A percentile compares a stretch with the other conserved stretches of the same genome.
Evolutionary conservation across 2,797 vertebrate genomes (phyloP).

Genomic region (Serranus cabrilla): DNA sequence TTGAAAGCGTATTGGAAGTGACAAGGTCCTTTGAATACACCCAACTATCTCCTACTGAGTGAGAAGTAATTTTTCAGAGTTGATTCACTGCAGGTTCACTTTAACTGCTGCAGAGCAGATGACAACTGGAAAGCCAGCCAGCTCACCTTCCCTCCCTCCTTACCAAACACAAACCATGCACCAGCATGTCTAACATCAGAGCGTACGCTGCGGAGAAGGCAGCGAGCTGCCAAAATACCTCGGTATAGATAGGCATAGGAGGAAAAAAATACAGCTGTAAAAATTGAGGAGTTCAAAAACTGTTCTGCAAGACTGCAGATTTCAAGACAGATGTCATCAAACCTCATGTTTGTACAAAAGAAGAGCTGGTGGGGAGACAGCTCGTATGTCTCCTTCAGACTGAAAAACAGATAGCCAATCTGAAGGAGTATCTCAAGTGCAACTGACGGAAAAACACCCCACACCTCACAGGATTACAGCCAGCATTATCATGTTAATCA

Average conservation of each 20-base stretch:
- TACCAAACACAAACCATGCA: slow-evolving; percentile 48
- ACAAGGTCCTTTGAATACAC: slow-evolving; percentile 85
- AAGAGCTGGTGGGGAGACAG: slow-evolving; percentile 47
- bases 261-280: slow-evolving; percentile 35
- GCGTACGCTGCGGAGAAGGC: slow-evolving; percentile 24
- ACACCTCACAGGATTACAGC: slow-evolving; percentile 42
- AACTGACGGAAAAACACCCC: slow-evolving; percentile 38
- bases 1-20: slow-evolving; percentile 84
- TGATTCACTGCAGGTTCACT: slow-evolving; percentile 78
- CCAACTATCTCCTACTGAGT: slow-evolving; percentile 75
- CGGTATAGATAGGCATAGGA: slow-evolving; percentile 22
- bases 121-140: slow-evolving; percentile 58
- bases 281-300: slow-evolving; percentile 43
- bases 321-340: slow-evolving; percentile 60
- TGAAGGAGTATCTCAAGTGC: slow-evolving; percentile 16
- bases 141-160: slow-evolving; percentile 48
- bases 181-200: slow-evolving; percentile 36
- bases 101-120: slow-evolving; percentile 73
- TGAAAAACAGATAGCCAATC: slow-evolving; percentile 31
- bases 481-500: slow-evolving; percentile 55
- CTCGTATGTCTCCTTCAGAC: slow-evolving; percentile 35
- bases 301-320: slow-evolving; percentile 55
- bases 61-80: slow-evolving; percentile 82
- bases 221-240: slow-evolving; percentile 26
- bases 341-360: slow-evolving; percentile 49